These are phyloP conservation scores for Acrocephalus scirpaceus DNA, from an alignment of 2,797 vertebrate genomes.

Conservation along the genomic window DNA sequence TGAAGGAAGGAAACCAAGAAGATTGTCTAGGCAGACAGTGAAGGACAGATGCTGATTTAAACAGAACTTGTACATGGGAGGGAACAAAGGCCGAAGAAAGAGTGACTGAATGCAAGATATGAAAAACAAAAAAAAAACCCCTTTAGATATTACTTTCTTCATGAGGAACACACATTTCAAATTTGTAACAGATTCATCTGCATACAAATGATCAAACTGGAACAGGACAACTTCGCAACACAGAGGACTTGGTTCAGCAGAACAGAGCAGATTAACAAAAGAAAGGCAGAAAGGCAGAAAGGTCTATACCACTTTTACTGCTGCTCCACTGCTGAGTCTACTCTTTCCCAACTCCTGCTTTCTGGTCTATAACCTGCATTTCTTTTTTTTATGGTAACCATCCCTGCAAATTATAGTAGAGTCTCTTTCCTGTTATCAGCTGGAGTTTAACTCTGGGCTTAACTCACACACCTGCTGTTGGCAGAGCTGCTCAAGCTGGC, in stretches of 20 bases:
- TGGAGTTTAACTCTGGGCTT: background rate
- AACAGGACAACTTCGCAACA: background rate
- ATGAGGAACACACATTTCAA: background rate
- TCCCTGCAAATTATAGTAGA: background rate
- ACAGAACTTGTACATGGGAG: background rate
- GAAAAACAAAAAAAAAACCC: accelerated
- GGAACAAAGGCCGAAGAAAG: background rate
- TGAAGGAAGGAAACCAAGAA: background rate
- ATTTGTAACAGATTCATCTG: background rate
- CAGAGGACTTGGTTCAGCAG: accelerated
- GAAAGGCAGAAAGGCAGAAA: background rate
- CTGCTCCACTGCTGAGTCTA: accelerated
- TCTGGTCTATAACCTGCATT: background rate
- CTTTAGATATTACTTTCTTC: background rate
- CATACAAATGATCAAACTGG: background rate
- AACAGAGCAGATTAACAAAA: background rate
- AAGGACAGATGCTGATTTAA: background rate
- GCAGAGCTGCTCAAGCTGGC: constrained; percentile 4
- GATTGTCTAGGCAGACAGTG: background rate
- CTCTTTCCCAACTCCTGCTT: background rate
- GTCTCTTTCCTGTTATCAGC: background rate
- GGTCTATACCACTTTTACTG: accelerated
- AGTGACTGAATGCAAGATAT: background rate
- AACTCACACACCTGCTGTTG: background rate
- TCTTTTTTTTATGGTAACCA: background rate